Conservation (phyloP, 2,888 invertebrate genomes). For the Dynastes hyllus region DNA sequence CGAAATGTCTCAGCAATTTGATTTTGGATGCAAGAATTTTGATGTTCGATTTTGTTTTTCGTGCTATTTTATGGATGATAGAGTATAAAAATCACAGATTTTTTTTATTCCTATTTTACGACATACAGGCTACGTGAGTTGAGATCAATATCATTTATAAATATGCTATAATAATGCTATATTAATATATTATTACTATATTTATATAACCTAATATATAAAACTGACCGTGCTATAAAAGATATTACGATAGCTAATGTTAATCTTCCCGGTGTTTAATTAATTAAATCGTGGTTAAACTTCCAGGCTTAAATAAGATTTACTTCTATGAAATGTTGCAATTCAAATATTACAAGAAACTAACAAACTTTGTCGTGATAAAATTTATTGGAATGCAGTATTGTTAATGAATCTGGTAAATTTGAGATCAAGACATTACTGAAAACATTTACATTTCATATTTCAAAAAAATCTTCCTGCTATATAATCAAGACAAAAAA, state of each 20-base stretch:
- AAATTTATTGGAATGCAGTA: too few relatives aligned
- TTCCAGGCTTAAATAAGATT: too few relatives aligned
- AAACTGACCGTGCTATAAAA: conserved; percentile 35
- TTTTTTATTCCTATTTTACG: conserved; percentile 21
- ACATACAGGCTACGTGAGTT: conserved; percentile 34
- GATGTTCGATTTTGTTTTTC: conserved; percentile 26
- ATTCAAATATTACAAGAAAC: too few relatives aligned
- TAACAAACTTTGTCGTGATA: too few relatives aligned
- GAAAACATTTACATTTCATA: conserved; percentile 40
- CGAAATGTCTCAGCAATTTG: conserved; percentile 37
- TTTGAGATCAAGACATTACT: conserved; percentile 50
- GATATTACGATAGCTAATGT: neutral
- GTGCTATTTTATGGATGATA: conserved; percentile 16
- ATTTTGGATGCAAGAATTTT: neutral
- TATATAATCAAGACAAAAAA: neutral
- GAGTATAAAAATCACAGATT: conserved; percentile 30
- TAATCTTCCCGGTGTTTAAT: too few relatives aligned
- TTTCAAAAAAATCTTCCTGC: neutral
- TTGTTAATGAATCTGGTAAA: conserved; percentile 29
- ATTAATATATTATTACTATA: conserved; percentile 32
- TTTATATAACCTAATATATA: conserved; percentile 38
- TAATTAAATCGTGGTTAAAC: too few relatives aligned
- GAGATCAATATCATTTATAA: conserved; percentile 40
- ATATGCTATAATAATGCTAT: conserved; percentile 38
- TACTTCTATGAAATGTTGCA: too few relatives aligned